Conservation (phyloP, 2,797 vertebrate species). For the Potorous gilbertii region DNA sequence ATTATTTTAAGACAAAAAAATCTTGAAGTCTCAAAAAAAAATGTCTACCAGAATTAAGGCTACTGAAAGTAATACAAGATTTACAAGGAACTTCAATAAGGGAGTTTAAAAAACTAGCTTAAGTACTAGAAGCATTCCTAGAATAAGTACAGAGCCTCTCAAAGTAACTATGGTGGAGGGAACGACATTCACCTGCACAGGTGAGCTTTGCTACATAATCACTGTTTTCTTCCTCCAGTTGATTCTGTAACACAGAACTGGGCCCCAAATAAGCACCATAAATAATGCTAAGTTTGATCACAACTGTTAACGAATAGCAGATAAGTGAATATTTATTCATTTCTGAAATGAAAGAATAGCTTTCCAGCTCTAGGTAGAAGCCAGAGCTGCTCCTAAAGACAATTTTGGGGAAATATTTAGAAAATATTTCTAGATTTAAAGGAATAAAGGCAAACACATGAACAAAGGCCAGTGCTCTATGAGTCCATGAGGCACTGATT, state of each 20-base stretch:
- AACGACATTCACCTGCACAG: not conserved
- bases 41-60: not conserved
- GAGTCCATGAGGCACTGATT: not conserved
- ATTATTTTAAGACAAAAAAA: not conserved
- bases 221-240: not conserved
- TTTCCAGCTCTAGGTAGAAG: constrained; percentile 30
- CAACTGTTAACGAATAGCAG: not conserved
- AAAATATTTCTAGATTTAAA: not conserved
- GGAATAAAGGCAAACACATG: not conserved
- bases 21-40: not conserved
- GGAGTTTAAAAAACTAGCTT: not conserved
- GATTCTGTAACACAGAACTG: not conserved
- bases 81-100: not conserved
- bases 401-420: not conserved
- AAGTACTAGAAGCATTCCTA: not conserved
- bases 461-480: not conserved
- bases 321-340: not conserved
- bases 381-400: not conserved
- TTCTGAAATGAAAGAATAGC: not conserved
- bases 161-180: not conserved
- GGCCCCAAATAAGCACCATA: not conserved
- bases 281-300: not conserved
- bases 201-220: not conserved
- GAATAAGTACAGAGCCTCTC: not conserved
- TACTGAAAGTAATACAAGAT: not conserved